Evolutionary conservation across 2,888 invertebrate genomes (phyloP).

Genomic region (Caenorhabditis drosophilae): DNA sequence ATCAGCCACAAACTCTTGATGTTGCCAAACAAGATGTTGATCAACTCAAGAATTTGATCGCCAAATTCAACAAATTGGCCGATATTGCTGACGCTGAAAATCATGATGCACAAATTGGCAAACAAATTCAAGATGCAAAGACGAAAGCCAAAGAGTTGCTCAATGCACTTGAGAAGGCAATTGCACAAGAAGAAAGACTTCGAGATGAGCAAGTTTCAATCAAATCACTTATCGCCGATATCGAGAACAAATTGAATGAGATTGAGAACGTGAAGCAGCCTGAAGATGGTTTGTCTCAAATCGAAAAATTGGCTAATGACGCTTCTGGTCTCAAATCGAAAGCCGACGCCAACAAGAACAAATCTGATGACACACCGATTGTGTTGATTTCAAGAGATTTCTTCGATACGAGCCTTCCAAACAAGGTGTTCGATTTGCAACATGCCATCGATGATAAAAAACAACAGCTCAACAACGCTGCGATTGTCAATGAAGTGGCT

Average conservation of each 20-base stretch:
- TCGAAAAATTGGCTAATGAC: conserved; percentile 20
- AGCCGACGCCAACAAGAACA: conserved; percentile 13
- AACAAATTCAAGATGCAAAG: conserved; percentile 18
- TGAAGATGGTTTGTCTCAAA: conserved; percentile 11
- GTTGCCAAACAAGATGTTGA: conserved; percentile 12
- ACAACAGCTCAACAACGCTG: conserved; percentile 17
- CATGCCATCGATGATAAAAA: conserved; percentile 19
- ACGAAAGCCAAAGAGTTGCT: conserved; percentile 17
- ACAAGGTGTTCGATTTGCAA: conserved; percentile 5
- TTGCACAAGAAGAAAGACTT: conserved; percentile 11
- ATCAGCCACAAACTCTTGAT: conserved; percentile 13
- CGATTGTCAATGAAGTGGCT: conserved; percentile 20
- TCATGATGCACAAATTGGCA: conserved; percentile 12
- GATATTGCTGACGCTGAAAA: conserved; percentile 6
- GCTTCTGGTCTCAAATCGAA: conserved; percentile 12
- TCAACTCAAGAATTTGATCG: conserved; percentile 9
- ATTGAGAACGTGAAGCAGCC: conserved; percentile 7
- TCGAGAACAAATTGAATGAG: background rate
- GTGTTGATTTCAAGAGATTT: conserved; percentile 16
- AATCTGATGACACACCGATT: conserved; percentile 4
- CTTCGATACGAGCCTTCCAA: conserved; percentile 14
- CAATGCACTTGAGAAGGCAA: conserved; percentile 6
- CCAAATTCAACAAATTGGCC: conserved; percentile 2
- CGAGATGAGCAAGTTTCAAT: conserved; percentile 6
- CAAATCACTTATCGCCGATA: background rate